Evolutionary conservation across 1,140 invertebrate species (phyloP), one percentile per base, ranked within the genome.

Genomic region (Mactra quadrangularis): DNA sequence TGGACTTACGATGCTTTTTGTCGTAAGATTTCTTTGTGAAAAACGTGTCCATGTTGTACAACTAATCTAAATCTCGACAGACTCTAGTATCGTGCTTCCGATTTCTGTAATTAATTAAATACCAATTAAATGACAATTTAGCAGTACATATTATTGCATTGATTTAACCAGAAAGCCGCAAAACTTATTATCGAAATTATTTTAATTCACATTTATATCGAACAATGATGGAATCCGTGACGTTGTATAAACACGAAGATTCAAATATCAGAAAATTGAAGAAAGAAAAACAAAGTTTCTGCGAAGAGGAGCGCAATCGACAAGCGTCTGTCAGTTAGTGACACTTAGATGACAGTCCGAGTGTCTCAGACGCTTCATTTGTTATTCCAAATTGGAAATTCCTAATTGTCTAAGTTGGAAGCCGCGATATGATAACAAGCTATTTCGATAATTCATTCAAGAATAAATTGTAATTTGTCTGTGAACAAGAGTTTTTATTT

Each of bases 381-480:
- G 74, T 62, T 76, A 60, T 62, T 52, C 74, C 45, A 76, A 64
- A 76, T 60, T 60, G 41, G 74, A 60, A 76, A 47, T 29, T 62
- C 47, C 59, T 50, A 62, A 52, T 50, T 76, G 45, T 60, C 74
- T 27, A 29, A 31, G 57, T 60, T 60, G 53, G 72, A 76, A 41
- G 33, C 72, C 74, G 55, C 45, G 74, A 76, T 62, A 62, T 62
- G 74, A 64, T 62, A 76, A 76, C 74, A 76, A 50, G 25, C 47
- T 50, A 45, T 29, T 76, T 62, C 74, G 74, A 76, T 76, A 62
- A 62, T 76, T 50, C 55, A 76, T 76, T 45, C 57, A 76, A 60
- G 59, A 76, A 60, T 64, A 76, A 76, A 76, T 64, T 62, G 74
- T 76, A 64, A 76, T 76, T 76, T 76, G 74, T 76, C 74, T 76